A percentile compares a stretch with the other conserved stretches of the same genome.
These are phyloP conservation scores for Phaenicophaeus curvirostris DNA, from an alignment of 2,797 vertebrate species.

Conservation along the genomic window DNA sequence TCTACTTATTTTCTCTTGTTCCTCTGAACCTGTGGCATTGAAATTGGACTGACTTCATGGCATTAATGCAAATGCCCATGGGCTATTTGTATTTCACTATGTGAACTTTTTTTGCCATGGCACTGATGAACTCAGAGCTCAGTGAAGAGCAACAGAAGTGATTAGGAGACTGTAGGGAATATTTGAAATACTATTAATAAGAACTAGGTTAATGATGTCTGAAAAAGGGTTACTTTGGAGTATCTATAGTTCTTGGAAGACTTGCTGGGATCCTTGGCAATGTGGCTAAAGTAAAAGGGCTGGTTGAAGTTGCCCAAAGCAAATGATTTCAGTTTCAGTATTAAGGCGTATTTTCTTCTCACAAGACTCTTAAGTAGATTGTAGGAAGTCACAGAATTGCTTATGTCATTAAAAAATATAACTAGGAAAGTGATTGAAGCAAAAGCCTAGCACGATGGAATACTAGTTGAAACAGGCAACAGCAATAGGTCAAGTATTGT, in stretches of 20 bases:
- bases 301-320: neutral
- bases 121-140: neutral
- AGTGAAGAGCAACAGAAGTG: conserved; percentile 4
- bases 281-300: neutral
- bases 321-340: neutral
- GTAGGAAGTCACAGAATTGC: neutral
- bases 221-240: neutral
- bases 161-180: neutral
- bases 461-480: too few species aligned
- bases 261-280: neutral
- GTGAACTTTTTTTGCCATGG: neutral
- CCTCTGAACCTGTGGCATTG: neutral
- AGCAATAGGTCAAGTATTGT: too few species aligned
- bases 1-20: neutral
- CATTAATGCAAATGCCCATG: neutral
- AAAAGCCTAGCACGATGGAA: too few species aligned
- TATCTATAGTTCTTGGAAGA: neutral
- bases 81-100: neutral
- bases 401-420: neutral
- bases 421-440: neutral
- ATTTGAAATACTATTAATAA: neutral
- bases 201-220: neutral
- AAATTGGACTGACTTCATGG: neutral
- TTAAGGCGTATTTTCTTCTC: neutral
- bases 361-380: neutral